Evolutionary conservation across 64 coral and sea anemone species (phyloP), one percentile per base, ranked within the genome.

Genomic region (Porites lutea): DNA sequence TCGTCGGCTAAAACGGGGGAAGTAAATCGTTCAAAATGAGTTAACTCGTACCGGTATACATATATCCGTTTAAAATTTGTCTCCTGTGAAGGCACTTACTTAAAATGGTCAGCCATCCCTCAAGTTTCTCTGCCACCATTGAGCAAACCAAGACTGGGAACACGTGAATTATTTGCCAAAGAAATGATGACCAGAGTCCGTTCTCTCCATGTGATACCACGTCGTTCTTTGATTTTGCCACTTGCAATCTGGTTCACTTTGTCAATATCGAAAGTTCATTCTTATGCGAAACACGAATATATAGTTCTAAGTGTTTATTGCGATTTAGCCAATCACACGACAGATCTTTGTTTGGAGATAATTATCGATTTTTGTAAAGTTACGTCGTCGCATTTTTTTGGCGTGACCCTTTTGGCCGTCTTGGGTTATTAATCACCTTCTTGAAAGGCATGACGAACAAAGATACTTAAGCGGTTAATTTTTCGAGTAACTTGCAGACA

Each of bases 91-190:
- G 81, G 48, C 16, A 84, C 81, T 84, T 84, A 84, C 81, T 52
- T 84, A 84, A 84, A 20, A 84, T 84, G 6, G 81, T 84, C 44
- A 84, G 63, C 81, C 81, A 84, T 52, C 81, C 81, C 12, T 84
- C 81, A 16, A 84, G 18, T 16, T 66, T 84, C 64, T 84, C 81
- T 18, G 63, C 46, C 47, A 84, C 48, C 81, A 84, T 84, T 84
- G 61, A 65, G 9, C 4, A 65, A 80, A 68, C 64, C 81, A 48
- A 47, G 19, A 48, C 10, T 13, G 3, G 48, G 3, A 84, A 84
- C 50, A 84, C 8, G 48, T 65, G 2, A 65, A 46, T 84, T 68
- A 84, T 22, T 84, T 68, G 81, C 27, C 12, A 13, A 81, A 69
- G 48, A 84, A 84, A 20, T 48, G 19, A 12, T 45, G 19, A 21